Evolutionary conservation across 2,113 vertebrate species (phyloP).

Genomic region (Triplophysa dalaica): DNA sequence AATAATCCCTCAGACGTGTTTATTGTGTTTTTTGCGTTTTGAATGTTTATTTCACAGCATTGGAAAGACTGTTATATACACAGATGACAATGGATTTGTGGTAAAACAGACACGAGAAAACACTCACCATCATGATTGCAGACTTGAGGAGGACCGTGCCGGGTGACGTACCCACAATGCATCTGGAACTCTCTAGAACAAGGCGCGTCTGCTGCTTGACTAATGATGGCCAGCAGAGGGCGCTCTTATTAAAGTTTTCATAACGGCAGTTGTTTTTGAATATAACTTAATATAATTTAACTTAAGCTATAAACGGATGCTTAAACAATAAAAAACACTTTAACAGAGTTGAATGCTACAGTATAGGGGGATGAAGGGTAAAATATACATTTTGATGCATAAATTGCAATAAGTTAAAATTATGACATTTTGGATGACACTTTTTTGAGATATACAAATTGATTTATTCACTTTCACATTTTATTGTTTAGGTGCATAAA

Average conservation of each 20-base stretch:
- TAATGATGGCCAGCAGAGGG: not conserved
- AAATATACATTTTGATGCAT: no score
- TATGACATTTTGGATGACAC: no score
- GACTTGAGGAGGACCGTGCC: conserved; percentile 44
- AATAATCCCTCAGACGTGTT: not conserved
- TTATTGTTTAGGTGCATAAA: no score
- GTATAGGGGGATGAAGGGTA: no score
- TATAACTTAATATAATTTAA: no score
- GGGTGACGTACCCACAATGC: conserved; percentile 54
- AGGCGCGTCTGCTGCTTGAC: not conserved
- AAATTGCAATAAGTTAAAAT: no score
- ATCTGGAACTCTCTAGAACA: conserved; percentile 56
- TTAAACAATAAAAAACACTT: no score
- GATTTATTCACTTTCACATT: no score
- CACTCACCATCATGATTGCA: conserved; percentile 58
- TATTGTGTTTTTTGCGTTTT: not conserved
- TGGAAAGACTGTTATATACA: fast-evolving
- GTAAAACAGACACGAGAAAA: not conserved
- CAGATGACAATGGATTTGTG: conserved; percentile 35
- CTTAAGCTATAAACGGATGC: no score
- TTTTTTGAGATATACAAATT: no score
- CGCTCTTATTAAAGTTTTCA: not conserved
- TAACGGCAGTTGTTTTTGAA: no score
- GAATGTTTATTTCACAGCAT: not conserved
- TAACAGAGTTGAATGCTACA: no score